phyloP scores from a whole-genome alignment of 2,113 vertebrate species.

The Octodon degus region DNA sequence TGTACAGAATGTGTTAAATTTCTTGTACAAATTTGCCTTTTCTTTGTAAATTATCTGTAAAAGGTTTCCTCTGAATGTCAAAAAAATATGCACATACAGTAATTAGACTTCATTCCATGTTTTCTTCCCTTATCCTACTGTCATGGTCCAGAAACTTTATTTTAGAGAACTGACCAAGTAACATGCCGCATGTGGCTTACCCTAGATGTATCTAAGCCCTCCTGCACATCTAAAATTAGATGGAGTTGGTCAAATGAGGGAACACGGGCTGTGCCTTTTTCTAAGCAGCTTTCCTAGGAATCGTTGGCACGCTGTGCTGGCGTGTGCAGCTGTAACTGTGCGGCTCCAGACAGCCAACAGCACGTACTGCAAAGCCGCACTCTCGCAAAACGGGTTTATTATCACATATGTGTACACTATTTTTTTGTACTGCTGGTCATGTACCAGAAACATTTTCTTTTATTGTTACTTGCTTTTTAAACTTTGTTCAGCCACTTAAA shows the following conservation, averaged over 20 bases:
- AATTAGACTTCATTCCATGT: conserved; percentile 98
- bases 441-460: conserved; percentile 90
- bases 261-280: conserved; percentile 93
- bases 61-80: conserved; percentile 97
- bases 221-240: conserved; percentile 93
- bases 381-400: conserved; percentile 99
- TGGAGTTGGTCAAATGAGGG: conserved; percentile 91
- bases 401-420: conserved; percentile 99
- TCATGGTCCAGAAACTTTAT: conserved; percentile 92
- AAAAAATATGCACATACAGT: conserved; percentile 99
- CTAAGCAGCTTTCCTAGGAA: conserved; percentile 94
- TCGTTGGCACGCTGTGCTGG: conserved; percentile 93
- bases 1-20: conserved; percentile 99
- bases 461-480: conserved; percentile 99
- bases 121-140: conserved; percentile 95
- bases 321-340: conserved; percentile 97
- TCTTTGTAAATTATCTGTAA: conserved; percentile 99
- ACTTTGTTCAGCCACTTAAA: conserved; percentile 91
- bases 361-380: conserved; percentile 96
- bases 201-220: conserved; percentile 93
- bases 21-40: conserved; percentile 99
- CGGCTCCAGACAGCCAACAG: conserved; percentile 86
- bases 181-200: conserved; percentile 96
- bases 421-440: conserved; percentile 96
- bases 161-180: conserved; percentile 95